phyloP scores from a whole-genome alignment of 2,888 invertebrate genomes.

The Adelphocoris suturalis region DNA sequence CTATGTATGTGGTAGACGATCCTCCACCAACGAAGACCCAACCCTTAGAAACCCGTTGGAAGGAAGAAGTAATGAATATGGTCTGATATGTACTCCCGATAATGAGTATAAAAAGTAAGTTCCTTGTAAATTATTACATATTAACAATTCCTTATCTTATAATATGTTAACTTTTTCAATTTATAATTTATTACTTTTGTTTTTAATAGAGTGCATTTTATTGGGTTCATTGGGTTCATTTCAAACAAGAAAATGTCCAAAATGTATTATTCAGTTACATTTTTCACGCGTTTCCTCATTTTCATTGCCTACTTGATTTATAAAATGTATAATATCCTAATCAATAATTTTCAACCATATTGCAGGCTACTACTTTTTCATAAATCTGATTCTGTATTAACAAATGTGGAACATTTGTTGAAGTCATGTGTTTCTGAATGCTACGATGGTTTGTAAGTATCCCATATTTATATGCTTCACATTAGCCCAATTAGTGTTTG shows the following conservation, averaged over 20 bases:
- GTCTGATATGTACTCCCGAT: background rate
- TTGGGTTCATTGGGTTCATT: too few relatives aligned
- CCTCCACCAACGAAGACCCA: background rate
- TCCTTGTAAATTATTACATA: too few relatives aligned
- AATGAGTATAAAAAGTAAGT: conserved; percentile 24
- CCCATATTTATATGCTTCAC: too few relatives aligned
- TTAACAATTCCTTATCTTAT: too few relatives aligned
- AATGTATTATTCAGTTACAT: too few relatives aligned
- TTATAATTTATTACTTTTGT: too few relatives aligned
- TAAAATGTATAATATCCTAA: background rate
- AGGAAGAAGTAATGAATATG: conserved; percentile 23
- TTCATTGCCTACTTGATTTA: too few relatives aligned
- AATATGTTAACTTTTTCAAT: too few relatives aligned
- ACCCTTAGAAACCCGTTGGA: background rate
- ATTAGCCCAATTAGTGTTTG: too few relatives aligned
- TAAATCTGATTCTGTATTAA: background rate
- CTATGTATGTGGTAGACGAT: background rate
- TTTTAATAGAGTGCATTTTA: too few relatives aligned
- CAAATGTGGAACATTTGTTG: background rate
- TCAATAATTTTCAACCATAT: background rate
- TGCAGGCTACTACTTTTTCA: background rate
- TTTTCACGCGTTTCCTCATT: too few relatives aligned
- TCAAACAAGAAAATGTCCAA: too few relatives aligned
- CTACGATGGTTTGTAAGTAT: conserved; percentile 4
- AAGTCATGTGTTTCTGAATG: background rate